Percentiles rank a stretch among this genome's conserved stretches.
These are phyloP conservation scores for Poecilia velifera DNA, from an alignment of 2,797 vertebrate species.

Conservation along the genomic window DNA sequence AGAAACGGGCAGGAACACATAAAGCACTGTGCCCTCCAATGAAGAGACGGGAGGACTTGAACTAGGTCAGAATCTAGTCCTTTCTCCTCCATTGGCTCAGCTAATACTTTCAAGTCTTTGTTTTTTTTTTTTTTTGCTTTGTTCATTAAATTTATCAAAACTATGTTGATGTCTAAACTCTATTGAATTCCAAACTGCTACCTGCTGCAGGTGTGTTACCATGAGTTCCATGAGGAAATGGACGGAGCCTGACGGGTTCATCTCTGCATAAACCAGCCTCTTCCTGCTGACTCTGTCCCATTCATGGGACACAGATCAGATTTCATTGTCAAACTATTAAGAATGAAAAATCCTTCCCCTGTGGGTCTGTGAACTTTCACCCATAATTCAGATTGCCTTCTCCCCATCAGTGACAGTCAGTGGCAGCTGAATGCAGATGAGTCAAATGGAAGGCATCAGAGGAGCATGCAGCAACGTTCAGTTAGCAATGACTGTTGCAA, in stretches of 20 bases:
- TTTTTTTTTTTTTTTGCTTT: neutral
- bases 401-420: neutral
- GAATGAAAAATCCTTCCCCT: neutral
- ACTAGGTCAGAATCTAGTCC: neutral
- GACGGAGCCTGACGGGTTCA: neutral
- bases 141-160: neutral
- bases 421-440: neutral
- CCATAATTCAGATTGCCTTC: neutral
- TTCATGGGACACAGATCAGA: neutral
- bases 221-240: neutral
- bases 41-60: neutral
- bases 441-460: neutral
- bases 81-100: neutral
- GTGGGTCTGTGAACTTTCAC: neutral
- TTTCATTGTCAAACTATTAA: slow-evolving; percentile 8
- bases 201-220: neutral
- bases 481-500: neutral
- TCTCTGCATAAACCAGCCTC: neutral
- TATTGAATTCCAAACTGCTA: neutral
- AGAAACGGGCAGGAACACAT: neutral
- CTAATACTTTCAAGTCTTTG: neutral
- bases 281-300: neutral
- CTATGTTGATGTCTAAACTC: neutral
- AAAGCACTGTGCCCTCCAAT: neutral
- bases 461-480: neutral